phyloP scores from a whole-genome alignment of 2,888 invertebrate species.

The Drosophila quinaria region DNA sequence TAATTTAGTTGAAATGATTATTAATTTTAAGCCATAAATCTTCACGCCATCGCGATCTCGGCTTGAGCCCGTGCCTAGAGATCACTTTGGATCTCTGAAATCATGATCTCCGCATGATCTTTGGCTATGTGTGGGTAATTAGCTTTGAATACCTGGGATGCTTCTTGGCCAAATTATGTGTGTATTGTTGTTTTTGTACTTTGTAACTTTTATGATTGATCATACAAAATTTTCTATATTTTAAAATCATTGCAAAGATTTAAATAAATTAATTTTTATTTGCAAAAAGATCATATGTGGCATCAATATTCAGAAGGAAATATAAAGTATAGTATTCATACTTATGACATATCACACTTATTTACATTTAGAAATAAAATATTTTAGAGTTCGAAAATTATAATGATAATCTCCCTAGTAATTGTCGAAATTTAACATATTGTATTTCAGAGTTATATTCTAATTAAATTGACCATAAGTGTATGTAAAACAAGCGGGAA shows the following conservation, averaged over 20 bases:
- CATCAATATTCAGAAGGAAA: not conserved
- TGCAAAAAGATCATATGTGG: slow-evolving; percentile 3
- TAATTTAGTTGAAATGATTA: slow-evolving; percentile 81
- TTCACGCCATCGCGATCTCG: slow-evolving; percentile 32
- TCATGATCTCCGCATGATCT: slow-evolving; percentile 48
- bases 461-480: not conserved
- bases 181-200: slow-evolving; percentile 38
- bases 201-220: slow-evolving; percentile 12
- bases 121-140: slow-evolving; percentile 74
- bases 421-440: too few relatives aligned
- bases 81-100: not conserved
- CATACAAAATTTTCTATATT: slow-evolving; percentile 3
- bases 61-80: slow-evolving; percentile 42
- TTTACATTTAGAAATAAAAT: too few relatives aligned
- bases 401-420: too few relatives aligned
- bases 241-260: not conserved
- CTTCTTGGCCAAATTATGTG: slow-evolving; percentile 33
- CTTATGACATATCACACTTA: not conserved
- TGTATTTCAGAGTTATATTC: too few relatives aligned
- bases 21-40: slow-evolving; percentile 77
- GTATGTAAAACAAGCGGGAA: not conserved
- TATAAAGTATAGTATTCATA: not conserved
- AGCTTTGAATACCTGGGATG: slow-evolving; percentile 47
- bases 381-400: too few relatives aligned
- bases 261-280: not conserved